These are phyloP conservation scores for Eumerus sabulonum DNA, from an alignment of 2,888 invertebrate genomes.

Conservation along the genomic window DNA sequence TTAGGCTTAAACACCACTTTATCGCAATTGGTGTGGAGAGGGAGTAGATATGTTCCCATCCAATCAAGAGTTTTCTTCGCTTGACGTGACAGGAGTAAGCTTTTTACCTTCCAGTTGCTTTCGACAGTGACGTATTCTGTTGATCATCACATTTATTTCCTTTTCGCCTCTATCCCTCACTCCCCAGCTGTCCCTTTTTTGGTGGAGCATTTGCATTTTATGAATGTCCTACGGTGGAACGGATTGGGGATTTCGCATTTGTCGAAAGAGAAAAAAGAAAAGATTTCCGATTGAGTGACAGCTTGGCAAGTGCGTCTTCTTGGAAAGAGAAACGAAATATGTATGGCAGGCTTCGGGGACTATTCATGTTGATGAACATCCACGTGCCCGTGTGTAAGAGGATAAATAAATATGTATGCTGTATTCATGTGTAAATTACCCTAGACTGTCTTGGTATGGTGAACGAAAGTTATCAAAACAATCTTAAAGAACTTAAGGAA, in stretches of 20 bases:
- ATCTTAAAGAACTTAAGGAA: too few species aligned
- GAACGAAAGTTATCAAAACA: too few species aligned
- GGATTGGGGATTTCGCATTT: neutral
- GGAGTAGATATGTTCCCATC: conserved; percentile 12
- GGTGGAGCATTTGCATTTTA: conserved; percentile 43
- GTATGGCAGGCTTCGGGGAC: too few species aligned
- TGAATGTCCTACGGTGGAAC: conserved; percentile 1
- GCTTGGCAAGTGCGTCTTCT: neutral
- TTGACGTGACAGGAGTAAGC: conserved; percentile 48
- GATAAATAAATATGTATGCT: too few species aligned
- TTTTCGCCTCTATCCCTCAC: conserved; percentile 4
- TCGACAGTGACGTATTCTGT: too few species aligned
- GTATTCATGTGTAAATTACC: too few species aligned
- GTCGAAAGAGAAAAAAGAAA: conserved; percentile 19
- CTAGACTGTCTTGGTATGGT: too few species aligned
- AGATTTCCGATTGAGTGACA: conserved; percentile 32
- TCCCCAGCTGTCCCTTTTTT: conserved; percentile 18
- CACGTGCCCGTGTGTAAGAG: too few species aligned
- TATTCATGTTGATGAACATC: too few species aligned
- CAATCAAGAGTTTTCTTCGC: conserved; percentile 50
- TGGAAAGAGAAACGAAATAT: too few species aligned
- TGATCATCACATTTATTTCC: neutral
- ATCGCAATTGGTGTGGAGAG: too few species aligned
- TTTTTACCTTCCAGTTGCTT: conserved; percentile 39
- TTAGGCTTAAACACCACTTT: too few species aligned